Percentiles rank a stretch among this genome's conserved stretches.
Evolutionary conservation across 1,140 invertebrate species (phyloP).

Genomic region (Meloidogyne chitwoodi): DNA sequence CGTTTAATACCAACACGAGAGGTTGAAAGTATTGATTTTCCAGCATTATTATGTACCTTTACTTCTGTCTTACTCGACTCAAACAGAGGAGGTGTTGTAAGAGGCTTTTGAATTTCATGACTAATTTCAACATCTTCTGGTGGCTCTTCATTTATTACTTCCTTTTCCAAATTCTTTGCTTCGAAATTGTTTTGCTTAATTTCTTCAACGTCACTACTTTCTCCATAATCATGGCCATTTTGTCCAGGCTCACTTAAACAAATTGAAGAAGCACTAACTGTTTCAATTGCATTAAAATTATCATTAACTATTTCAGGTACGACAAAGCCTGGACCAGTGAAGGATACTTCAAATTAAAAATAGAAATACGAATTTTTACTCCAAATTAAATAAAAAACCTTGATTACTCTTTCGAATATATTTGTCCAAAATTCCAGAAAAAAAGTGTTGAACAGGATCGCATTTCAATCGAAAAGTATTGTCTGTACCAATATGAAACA

Average conservation of each 20-base stretch:
- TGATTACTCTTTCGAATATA: background rate
- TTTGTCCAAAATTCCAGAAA: slow-evolving; percentile 3
- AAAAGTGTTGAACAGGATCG: background rate
- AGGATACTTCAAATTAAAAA: background rate
- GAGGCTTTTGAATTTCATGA: background rate
- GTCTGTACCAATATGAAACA: slow-evolving; percentile 11
- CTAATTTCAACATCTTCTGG: background rate
- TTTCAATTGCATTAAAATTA: background rate
- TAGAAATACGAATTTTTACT: background rate
- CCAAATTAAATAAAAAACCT: background rate
- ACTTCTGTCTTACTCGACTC: background rate
- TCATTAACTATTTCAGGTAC: background rate
- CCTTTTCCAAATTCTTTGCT: background rate
- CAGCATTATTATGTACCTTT: background rate
- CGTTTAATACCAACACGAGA: background rate
- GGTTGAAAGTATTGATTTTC: background rate
- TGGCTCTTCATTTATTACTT: background rate
- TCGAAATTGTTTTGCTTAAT: background rate
- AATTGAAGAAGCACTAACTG: background rate
- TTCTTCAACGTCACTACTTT: background rate
- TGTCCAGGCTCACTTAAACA: background rate
- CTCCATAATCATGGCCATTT: background rate
- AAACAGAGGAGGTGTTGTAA: background rate
- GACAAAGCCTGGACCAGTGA: slow-evolving; percentile 10
- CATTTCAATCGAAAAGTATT: background rate